Percentiles rank a stretch among this genome's conserved stretches.
Conservation (phyloP, 2,113 vertebrate species). For the Okapia johnstoni region DNA sequence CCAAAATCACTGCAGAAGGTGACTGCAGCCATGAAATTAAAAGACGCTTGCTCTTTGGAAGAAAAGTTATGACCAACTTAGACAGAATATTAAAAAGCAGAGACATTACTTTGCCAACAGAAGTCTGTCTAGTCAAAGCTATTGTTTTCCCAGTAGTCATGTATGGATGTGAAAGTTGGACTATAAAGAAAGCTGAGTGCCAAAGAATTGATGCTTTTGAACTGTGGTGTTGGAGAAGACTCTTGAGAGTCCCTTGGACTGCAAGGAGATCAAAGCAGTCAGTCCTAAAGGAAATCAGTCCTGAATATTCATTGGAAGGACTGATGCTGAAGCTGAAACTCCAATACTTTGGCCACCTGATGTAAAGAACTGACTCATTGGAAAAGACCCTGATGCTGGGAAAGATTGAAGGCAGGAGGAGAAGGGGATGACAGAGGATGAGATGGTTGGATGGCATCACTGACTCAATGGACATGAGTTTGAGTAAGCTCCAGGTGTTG, state of each 20-base stretch:
- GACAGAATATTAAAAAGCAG: neutral
- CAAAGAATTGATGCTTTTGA: neutral
- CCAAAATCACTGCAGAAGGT: neutral
- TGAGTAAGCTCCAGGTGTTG: neutral
- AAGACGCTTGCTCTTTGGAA: neutral
- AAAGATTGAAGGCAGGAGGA: neutral
- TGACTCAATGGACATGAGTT: neutral
- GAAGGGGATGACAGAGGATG: rapidly evolving
- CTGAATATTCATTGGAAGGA: neutral
- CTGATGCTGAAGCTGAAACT: neutral
- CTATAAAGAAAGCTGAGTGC: neutral
- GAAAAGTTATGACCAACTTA: neutral
- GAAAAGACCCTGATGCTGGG: neutral
- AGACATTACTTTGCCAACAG: neutral
- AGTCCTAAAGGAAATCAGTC: neutral
- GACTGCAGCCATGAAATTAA: neutral
- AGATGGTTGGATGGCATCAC: neutral
- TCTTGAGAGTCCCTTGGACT: neutral
- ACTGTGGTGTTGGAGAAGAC: neutral
- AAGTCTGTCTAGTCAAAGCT: neutral
- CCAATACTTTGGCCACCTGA: neutral
- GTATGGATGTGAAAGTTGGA: neutral
- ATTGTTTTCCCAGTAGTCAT: neutral
- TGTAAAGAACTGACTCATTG: neutral
- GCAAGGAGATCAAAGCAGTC: neutral